Conservation (phyloP, 1,140 invertebrate genomes). For the Ceratoteleas bidentatus region DNA sequence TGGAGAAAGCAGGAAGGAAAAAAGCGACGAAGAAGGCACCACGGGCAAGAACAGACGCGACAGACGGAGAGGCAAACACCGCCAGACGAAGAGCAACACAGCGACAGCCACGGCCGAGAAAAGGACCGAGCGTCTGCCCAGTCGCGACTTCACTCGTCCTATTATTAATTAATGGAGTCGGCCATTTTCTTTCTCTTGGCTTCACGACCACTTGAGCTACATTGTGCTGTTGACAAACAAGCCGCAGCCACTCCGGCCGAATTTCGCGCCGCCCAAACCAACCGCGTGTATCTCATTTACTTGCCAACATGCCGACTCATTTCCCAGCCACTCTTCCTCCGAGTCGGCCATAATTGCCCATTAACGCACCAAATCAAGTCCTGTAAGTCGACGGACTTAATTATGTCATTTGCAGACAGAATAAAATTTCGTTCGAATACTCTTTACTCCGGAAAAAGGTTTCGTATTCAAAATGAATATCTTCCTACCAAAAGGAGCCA, state of each 20-base stretch:
- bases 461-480: too few relatives aligned
- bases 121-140: conserved; percentile 64
- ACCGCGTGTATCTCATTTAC: conserved; percentile 32
- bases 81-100: conserved; percentile 1
- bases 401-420: too few relatives aligned
- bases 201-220: conserved; percentile 51
- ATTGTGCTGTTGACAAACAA: conserved; percentile 51
- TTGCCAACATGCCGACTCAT: not conserved
- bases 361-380: too few relatives aligned
- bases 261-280: conserved; percentile 34
- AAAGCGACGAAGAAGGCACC: conserved; percentile 64
- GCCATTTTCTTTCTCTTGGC: conserved; percentile 70
- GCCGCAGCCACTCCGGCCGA: conserved; percentile 40
- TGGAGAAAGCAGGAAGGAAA: conserved; percentile 65
- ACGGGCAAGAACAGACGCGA: conserved; percentile 61
- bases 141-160: conserved; percentile 64
- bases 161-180: conserved; percentile 75
- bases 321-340: too few relatives aligned
- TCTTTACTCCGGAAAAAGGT: too few relatives aligned
- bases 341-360: too few relatives aligned
- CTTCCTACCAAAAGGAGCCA: too few relatives aligned
- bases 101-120: conserved; percentile 32
- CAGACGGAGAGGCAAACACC: conserved; percentile 34
- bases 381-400: too few relatives aligned
- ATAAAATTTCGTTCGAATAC: too few relatives aligned